phyloP scores from a whole-genome alignment of 1,140 invertebrate genomes.

The Listronotus oregonensis region DNA sequence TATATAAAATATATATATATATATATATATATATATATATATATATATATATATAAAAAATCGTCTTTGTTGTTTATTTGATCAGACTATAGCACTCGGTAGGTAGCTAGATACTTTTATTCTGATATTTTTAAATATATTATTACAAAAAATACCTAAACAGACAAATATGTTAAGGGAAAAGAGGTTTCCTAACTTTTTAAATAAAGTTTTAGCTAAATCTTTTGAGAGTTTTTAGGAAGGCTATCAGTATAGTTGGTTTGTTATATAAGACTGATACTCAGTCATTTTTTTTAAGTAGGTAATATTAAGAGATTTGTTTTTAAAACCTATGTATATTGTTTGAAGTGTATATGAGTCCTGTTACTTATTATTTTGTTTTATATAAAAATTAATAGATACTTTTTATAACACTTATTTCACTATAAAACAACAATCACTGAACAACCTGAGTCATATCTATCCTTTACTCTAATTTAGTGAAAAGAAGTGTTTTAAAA shows the following conservation, averaged over 20 bases:
- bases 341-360: background rate
- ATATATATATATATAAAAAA: too few relatives aligned
- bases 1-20: too few relatives aligned
- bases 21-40: too few relatives aligned
- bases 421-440: too few relatives aligned
- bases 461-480: too few relatives aligned
- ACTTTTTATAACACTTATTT: background rate
- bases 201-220: conserved; percentile 9
- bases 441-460: too few relatives aligned
- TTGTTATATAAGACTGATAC: conserved; percentile 7
- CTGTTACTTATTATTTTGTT: too few relatives aligned
- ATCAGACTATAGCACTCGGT: too few relatives aligned
- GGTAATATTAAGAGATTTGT: conserved; percentile 2
- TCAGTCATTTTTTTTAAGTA: conserved; percentile 13
- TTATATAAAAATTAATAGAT: too few relatives aligned
- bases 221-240: background rate
- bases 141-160: background rate
- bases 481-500: background rate
- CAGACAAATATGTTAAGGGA: background rate
- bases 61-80: too few relatives aligned
- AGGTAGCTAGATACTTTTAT: too few relatives aligned
- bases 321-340: conserved; percentile 9
- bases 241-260: background rate
- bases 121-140: background rate
- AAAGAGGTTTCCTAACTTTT: background rate